These are phyloP conservation scores for Tragelaphus buxtoni DNA, from an alignment of 2,113 vertebrate genomes.

Conservation along the genomic window DNA sequence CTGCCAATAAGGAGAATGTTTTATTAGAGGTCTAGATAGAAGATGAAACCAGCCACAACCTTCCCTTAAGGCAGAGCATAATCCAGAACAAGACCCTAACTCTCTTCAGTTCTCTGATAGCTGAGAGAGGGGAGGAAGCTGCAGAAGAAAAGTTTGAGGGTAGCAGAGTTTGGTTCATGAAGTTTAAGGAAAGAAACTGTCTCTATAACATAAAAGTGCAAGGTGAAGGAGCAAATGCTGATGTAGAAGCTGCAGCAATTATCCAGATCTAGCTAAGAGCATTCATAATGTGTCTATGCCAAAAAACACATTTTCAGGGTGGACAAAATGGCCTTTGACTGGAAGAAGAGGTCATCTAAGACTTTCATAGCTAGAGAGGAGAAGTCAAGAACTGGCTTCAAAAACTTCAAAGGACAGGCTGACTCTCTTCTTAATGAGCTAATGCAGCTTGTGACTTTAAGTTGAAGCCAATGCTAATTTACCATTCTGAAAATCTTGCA, in stretches of 20 bases:
- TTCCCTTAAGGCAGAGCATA: not conserved
- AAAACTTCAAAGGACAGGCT: not conserved
- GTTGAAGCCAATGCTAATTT: not conserved
- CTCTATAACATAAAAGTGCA: not conserved
- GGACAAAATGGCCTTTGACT: not conserved
- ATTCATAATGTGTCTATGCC: not conserved
- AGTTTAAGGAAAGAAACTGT: not conserved
- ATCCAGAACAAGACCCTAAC: not conserved
- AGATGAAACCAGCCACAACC: not conserved
- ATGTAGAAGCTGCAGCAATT: not conserved
- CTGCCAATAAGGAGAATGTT: not conserved
- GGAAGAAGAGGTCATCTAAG: not conserved
- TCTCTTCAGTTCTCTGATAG: not conserved
- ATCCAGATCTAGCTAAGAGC: not conserved
- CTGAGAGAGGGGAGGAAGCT: not conserved
- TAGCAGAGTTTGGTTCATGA: not conserved
- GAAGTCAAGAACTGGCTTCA: not conserved
- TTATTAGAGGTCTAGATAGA: not conserved
- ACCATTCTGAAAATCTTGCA: not conserved
- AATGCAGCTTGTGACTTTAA: not conserved
- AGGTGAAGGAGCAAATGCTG: not conserved
- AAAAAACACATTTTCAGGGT: not conserved
- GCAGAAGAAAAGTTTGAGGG: not conserved
- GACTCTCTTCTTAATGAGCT: not conserved
- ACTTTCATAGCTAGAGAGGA: not conserved